These are phyloP conservation scores for Meteorus colon DNA, from an alignment of 2,888 invertebrate species.

Conservation along the genomic window DNA sequence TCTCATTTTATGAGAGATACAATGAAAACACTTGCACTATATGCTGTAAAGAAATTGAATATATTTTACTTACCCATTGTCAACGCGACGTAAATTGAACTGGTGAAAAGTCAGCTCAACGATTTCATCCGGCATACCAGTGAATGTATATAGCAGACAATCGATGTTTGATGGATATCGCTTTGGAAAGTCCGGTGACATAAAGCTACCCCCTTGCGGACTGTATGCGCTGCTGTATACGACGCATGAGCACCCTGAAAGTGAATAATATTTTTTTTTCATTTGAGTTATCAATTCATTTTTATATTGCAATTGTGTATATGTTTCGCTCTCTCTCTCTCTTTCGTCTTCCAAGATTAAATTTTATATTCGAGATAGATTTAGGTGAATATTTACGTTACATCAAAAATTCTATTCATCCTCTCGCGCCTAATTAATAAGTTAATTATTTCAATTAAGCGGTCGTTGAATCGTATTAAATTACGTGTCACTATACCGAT, in stretches of 20 bases:
- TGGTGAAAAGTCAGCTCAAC: constrained; percentile 87
- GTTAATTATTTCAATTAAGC: constrained; percentile 2
- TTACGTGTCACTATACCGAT: neutral
- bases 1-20: no score
- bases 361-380: no score
- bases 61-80: constrained; percentile 78
- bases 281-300: neutral
- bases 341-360: no score
- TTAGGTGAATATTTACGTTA: no score
- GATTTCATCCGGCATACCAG: constrained; percentile 85
- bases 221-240: constrained; percentile 87
- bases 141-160: constrained; percentile 90
- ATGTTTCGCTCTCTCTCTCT: neutral
- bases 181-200: constrained; percentile 88
- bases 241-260: constrained; percentile 88
- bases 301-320: neutral
- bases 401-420: constrained; percentile 16
- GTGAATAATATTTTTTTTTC: constrained; percentile 36
- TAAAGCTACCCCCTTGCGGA: constrained; percentile 86
- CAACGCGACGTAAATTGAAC: constrained; percentile 83
- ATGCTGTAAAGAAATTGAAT: neutral
- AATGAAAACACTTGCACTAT: no score
- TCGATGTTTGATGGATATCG: constrained; percentile 83
- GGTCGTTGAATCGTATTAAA: neutral
- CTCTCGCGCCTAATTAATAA: neutral